These are phyloP conservation scores for Dinoponera quadriceps DNA, from an alignment of 1,140 invertebrate genomes.

Conservation along the genomic window DNA sequence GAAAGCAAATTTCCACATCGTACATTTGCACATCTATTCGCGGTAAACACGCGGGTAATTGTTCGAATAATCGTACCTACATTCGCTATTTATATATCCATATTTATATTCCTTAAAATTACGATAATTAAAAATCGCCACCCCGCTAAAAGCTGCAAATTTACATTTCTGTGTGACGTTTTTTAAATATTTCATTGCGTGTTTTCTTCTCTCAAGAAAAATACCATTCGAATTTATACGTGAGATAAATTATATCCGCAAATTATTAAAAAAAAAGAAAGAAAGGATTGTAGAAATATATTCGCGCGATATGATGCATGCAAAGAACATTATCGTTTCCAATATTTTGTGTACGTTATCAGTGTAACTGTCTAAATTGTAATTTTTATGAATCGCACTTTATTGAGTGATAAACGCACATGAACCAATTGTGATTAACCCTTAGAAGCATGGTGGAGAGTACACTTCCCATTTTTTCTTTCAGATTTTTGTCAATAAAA, in stretches of 20 bases:
- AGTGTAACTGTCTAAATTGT: neutral
- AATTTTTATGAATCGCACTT: neutral
- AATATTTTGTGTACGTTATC: neutral
- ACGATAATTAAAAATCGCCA: slow-evolving; percentile 32
- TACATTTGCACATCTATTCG: slow-evolving; percentile 1
- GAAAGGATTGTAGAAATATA: slow-evolving; percentile 3
- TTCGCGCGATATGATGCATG: neutral
- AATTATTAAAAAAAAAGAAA: neutral
- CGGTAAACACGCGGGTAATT: slow-evolving; percentile 3
- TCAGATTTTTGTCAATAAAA: too few relatives aligned
- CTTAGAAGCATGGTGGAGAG: too few relatives aligned
- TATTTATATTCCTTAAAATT: slow-evolving; percentile 46
- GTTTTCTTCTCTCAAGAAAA: slow-evolving; percentile 25
- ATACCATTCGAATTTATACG: slow-evolving; percentile 10
- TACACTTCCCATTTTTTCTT: too few relatives aligned
- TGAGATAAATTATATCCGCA: neutral
- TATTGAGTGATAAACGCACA: too few relatives aligned
- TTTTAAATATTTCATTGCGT: slow-evolving; percentile 23
- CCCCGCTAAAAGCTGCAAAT: slow-evolving; percentile 1
- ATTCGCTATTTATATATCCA: slow-evolving; percentile 23
- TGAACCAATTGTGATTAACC: too few relatives aligned
- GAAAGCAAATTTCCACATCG: slow-evolving; percentile 11
- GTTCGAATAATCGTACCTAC: neutral
- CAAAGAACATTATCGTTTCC: neutral
- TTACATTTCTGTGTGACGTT: slow-evolving; percentile 9